These are phyloP conservation scores for Andrena dorsata DNA, from an alignment of 2,888 invertebrate species.

Conservation along the genomic window DNA sequence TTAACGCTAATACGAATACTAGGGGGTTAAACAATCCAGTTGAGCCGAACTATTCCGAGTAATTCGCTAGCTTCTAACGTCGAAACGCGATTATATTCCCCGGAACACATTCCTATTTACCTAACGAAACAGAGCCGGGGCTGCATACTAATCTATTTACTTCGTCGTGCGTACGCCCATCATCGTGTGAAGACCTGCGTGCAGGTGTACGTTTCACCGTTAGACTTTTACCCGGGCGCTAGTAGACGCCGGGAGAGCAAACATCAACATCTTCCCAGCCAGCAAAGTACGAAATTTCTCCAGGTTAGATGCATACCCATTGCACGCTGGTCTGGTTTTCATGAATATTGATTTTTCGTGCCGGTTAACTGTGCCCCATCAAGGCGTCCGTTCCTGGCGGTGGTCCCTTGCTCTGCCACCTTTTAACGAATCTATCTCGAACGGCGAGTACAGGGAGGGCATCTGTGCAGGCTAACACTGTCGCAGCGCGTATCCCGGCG, in stretches of 20 bases:
- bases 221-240: conserved; percentile 27
- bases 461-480: conserved; percentile 33
- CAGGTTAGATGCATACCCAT: conserved; percentile 54
- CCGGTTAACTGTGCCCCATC: conserved; percentile 13
- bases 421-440: conserved; percentile 28
- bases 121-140: conserved; percentile 30
- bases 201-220: conserved; percentile 15
- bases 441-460: conserved; percentile 16
- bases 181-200: background rate
- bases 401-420: background rate
- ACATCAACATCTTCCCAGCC: conserved; percentile 45
- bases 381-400: conserved; percentile 11
- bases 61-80: conserved; percentile 28
- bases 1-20: conserved; percentile 8
- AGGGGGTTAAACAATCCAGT: conserved; percentile 13
- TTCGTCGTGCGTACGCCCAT: conserved; percentile 21
- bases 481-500: conserved; percentile 44
- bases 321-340: conserved; percentile 36
- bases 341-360: conserved; percentile 73
- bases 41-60: conserved; percentile 2
- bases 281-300: conserved; percentile 31
- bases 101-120: conserved; percentile 29
- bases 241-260: conserved; percentile 13
- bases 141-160: conserved; percentile 43
- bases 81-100: conserved; percentile 21